Evolutionary conservation across 2,797 vertebrate species (phyloP), one percentile per base, ranked within the genome.

Genomic region (Artibeus lituratus): DNA sequence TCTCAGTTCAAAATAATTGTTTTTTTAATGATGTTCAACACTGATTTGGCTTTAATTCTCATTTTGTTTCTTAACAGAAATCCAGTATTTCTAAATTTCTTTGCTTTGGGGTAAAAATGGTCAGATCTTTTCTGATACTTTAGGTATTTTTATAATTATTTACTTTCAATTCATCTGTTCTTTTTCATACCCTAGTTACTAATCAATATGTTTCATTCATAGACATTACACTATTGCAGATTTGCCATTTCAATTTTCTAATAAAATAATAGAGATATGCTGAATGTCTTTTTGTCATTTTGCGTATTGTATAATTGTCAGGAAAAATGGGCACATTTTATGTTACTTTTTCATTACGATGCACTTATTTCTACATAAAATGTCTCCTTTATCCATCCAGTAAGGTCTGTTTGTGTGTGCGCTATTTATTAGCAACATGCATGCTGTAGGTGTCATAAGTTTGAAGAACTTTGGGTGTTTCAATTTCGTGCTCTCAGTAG

Each of bases 1-100:
- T 90, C 83, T 92, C 35, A 91, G 10, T 86, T 15, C 16, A 76
- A 91, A 96, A 80, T 72, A 65, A 72, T 89, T 59, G 10, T 70
- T 39, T 26, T 82, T 72, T 7, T 49, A 80, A 9, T 84, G 21
- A 24, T 2, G 1, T 69, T 39, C 2, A 74, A 2, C 16, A 2
- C 22, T 93, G 14, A 77, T 76, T 53, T 84, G 3, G 49, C 21
- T 4, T 53, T 55, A 86, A 89, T 91, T 84, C 35, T 2, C 22
- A 49, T 32, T 73, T 26, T 78, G 35, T 1, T 32, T 77, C 78
- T 47, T 91, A 62, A 21, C 8, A 53, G 22, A 14, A 44, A 88
- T 57, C 4, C 10, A 69, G 7, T 81, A 42, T 47, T 88, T 92
- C 26, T 87, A 47, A 49, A 62, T 32, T 81, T 2, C 3, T 82